Conservation (phyloP, 1,140 invertebrate species). For the Hesperophylax magnus region DNA sequence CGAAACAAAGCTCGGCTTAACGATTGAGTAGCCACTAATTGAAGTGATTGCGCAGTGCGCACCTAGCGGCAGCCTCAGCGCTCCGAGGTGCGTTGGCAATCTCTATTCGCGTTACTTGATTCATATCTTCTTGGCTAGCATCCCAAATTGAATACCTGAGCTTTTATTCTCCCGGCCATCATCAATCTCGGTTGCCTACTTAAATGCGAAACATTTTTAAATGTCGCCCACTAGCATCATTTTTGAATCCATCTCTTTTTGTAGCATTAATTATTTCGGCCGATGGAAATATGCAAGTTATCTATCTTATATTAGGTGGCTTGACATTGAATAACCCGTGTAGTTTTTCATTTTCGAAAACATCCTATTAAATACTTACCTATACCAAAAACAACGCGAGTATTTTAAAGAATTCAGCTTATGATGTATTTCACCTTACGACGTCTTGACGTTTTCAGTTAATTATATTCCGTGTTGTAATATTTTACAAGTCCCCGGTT, state of each 20-base stretch:
- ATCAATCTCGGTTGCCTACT: slow-evolving; percentile 1
- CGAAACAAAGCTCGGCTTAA: slow-evolving; percentile 18
- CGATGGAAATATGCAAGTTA: neutral
- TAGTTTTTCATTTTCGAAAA: slow-evolving; percentile 10
- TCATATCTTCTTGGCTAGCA: neutral
- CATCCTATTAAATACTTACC: neutral
- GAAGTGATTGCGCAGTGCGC: slow-evolving; percentile 14
- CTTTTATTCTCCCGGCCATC: slow-evolving; percentile 21
- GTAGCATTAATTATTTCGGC: neutral
- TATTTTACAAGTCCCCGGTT: neutral
- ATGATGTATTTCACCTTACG: neutral
- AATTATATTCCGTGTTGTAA: slow-evolving; percentile 4
- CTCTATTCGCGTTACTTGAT: slow-evolving; percentile 16
- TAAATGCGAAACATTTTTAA: slow-evolving; percentile 10
- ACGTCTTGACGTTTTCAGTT: slow-evolving; percentile 3
- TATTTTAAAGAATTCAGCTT: too few species aligned
- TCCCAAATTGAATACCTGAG: slow-evolving; percentile 20
- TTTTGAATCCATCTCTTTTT: neutral
- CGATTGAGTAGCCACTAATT: slow-evolving; percentile 17
- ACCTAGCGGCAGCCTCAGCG: slow-evolving; percentile 3
- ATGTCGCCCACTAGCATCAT: neutral
- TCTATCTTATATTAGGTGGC: neutral
- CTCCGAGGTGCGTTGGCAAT: too few species aligned
- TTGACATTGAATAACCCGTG: neutral
- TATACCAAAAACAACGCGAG: too few species aligned